A percentile compares a stretch with the other conserved stretches of the same genome.
Evolutionary conservation across 1,140 invertebrate genomes (phyloP).

Genomic region (Drosophila asahinai): DNA sequence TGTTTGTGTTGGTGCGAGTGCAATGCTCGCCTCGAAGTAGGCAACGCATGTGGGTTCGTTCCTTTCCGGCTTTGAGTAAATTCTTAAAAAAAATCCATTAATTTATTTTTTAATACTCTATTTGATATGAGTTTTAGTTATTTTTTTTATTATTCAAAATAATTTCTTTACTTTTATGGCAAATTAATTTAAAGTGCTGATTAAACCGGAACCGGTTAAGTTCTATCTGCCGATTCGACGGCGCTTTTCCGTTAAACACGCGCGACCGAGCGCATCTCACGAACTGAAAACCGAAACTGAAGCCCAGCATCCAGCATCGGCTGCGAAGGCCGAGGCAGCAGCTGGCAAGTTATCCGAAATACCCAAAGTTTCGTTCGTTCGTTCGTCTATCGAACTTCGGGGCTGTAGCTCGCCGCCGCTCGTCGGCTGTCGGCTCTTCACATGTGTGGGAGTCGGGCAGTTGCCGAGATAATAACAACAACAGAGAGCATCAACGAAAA

Average conservation of each 20-base stretch:
- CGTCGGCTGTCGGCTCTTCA: slow-evolving; percentile 15
- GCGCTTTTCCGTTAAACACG: slow-evolving; percentile 68
- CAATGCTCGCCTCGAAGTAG: slow-evolving; percentile 56
- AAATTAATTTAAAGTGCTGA: slow-evolving; percentile 29
- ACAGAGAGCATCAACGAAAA: slow-evolving; percentile 72
- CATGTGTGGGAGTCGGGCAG: slow-evolving; percentile 39
- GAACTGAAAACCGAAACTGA: slow-evolving; percentile 78
- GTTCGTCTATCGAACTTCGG: slow-evolving; percentile 35
- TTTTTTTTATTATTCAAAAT: neutral
- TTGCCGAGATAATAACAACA: slow-evolving; percentile 79
- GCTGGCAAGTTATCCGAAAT: slow-evolving; percentile 69
- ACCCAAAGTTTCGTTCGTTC: slow-evolving; percentile 55
- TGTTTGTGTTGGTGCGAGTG: slow-evolving; percentile 29
- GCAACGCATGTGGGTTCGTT: slow-evolving; percentile 18
- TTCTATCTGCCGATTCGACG: slow-evolving; percentile 23
- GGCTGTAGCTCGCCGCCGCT: slow-evolving; percentile 7
- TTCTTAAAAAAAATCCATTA: neutral
- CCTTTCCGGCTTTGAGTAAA: neutral
- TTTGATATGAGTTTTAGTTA: neutral
- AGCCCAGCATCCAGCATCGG: slow-evolving; percentile 46
- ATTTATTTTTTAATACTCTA: neutral
- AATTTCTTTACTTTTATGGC: slow-evolving; percentile 11
- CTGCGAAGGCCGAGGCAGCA: slow-evolving; percentile 20
- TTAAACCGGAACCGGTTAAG: slow-evolving; percentile 53
- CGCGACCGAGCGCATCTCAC: slow-evolving; percentile 82